Evolutionary conservation across 2,888 invertebrate species (phyloP).

Genomic region (Sylvicola cinctus): DNA sequence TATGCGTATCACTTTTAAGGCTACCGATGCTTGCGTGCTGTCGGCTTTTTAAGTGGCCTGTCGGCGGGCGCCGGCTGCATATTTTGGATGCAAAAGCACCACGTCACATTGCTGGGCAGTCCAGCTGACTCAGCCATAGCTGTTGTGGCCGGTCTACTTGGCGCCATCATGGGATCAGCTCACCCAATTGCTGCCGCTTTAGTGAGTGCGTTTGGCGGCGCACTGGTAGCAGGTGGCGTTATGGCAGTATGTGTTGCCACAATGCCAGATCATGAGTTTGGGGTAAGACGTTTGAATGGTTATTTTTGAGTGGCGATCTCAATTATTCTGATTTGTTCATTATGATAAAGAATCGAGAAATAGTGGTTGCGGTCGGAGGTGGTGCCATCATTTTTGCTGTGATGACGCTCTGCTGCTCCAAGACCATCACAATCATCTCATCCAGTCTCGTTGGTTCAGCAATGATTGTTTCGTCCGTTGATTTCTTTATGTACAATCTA

Average conservation of each 20-base stretch:
- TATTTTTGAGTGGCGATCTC: constrained; percentile 1
- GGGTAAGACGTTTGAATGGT: constrained; percentile 16
- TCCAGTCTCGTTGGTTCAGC: constrained; percentile 25
- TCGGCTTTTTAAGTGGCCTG: constrained; percentile 74
- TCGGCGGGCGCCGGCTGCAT: constrained; percentile 66
- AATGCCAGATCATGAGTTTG: constrained; percentile 26
- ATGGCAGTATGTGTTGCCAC: constrained; percentile 26
- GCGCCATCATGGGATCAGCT: constrained; percentile 24
- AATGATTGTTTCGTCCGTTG: constrained; percentile 23
- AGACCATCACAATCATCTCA: constrained; percentile 22
- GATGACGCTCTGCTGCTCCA: constrained; percentile 23
- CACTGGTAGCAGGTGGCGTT: constrained; percentile 21
- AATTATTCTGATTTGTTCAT: background rate
- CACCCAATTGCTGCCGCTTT: constrained; percentile 24
- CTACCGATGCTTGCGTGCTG: constrained; percentile 71
- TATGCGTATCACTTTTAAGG: constrained; percentile 31
- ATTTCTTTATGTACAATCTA: constrained; percentile 23
- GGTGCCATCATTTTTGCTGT: constrained; percentile 25
- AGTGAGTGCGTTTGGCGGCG: constrained; percentile 22
- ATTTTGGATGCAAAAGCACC: constrained; percentile 61
- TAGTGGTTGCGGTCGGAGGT: constrained; percentile 24
- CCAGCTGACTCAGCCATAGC: constrained; percentile 25
- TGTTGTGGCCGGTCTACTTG: constrained; percentile 22
- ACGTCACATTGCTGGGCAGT: constrained; percentile 51
- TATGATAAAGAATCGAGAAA: constrained; percentile 16